These are phyloP conservation scores for Leptinotarsa texana DNA, from an alignment of 1,140 invertebrate species.

Conservation along the genomic window DNA sequence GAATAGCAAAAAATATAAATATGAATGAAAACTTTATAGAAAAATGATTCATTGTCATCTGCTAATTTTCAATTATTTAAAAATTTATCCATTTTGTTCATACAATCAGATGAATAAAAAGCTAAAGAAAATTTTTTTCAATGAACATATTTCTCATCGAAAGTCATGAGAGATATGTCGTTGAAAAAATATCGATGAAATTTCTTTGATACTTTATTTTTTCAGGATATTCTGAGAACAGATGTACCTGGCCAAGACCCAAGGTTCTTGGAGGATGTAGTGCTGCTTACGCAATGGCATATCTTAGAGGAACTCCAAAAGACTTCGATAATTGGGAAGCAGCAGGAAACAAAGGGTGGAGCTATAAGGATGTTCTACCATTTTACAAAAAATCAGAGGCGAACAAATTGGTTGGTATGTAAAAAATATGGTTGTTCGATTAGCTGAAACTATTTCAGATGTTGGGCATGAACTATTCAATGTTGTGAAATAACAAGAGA, in stretches of 20 bases:
- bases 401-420: constrained; percentile 56
- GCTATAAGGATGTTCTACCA: constrained; percentile 55
- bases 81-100: too few relatives aligned
- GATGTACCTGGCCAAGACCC: constrained; percentile 60
- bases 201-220: not conserved
- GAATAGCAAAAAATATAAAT: too few relatives aligned
- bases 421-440: not conserved
- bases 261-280: constrained; percentile 64
- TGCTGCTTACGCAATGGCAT: constrained; percentile 70
- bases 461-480: too few relatives aligned
- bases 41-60: not conserved
- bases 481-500: too few relatives aligned
- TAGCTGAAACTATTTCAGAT: too few relatives aligned
- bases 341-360: constrained; percentile 43
- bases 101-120: not conserved
- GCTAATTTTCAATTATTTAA: not conserved
- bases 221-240: constrained; percentile 35
- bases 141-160: not conserved
- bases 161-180: not conserved
- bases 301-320: constrained; percentile 66
- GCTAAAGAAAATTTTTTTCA: not conserved
- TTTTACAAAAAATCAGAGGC: constrained; percentile 61
- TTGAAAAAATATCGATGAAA: not conserved
- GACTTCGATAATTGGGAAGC: constrained; percentile 72
- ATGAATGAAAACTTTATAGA: too few relatives aligned